Conservation (phyloP, 2,113 vertebrate species). For the Pachyramphus minor region DNA sequence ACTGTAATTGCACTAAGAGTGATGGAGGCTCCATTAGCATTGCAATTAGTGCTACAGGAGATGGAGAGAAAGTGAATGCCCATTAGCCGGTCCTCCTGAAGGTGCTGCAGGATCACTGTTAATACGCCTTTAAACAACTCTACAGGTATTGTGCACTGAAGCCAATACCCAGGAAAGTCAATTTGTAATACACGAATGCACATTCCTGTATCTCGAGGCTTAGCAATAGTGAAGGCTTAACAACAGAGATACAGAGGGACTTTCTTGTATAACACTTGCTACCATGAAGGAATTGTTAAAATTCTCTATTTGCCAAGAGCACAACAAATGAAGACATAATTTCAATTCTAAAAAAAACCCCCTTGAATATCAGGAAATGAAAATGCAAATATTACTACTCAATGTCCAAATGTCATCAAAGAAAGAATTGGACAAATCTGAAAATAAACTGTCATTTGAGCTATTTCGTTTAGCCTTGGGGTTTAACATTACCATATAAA, state of each 20-base stretch:
- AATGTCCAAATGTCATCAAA: constrained; percentile 5
- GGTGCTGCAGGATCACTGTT: constrained; percentile 4
- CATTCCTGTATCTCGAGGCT: background rate
- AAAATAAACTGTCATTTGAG: constrained; percentile 28
- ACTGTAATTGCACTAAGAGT: background rate
- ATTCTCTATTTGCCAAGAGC: background rate
- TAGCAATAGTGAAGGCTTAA: background rate
- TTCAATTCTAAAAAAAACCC: background rate
- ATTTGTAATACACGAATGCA: background rate
- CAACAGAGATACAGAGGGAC: background rate
- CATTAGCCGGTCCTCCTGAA: background rate
- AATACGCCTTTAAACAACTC: background rate
- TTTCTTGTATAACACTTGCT: background rate
- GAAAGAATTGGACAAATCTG: background rate
- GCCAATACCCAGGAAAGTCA: background rate
- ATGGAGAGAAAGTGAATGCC: background rate
- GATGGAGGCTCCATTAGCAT: background rate
- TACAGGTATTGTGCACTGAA: background rate
- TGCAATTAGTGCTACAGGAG: background rate
- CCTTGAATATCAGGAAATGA: background rate
- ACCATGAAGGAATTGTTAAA: background rate
- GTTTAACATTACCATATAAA: constrained; percentile 33
- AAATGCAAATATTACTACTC: constrained; percentile 13
- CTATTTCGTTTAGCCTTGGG: background rate
- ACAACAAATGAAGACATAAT: constrained; percentile 15